These are phyloP conservation scores for Pseudoips prasinana DNA, from an alignment of 2,888 invertebrate genomes.

Conservation along the genomic window DNA sequence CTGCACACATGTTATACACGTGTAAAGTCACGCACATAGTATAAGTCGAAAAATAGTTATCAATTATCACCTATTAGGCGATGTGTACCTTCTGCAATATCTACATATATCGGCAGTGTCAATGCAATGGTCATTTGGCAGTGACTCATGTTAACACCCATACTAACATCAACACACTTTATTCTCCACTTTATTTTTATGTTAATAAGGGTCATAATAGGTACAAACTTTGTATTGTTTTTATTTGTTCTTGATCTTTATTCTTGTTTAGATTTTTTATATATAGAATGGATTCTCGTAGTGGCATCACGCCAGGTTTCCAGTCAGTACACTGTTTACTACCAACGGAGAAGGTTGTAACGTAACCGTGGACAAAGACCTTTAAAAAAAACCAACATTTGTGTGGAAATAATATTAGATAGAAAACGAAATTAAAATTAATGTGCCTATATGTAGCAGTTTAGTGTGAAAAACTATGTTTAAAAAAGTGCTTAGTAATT, in stretches of 20 bases:
- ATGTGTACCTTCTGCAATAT: too few relatives aligned
- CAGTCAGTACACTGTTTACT: slow-evolving; percentile 55
- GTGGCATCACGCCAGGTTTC: slow-evolving; percentile 59
- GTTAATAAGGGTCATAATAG: slow-evolving; percentile 17
- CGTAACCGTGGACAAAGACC: too few relatives aligned
- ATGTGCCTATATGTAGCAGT: too few relatives aligned
- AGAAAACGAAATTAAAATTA: too few relatives aligned
- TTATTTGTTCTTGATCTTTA: slow-evolving; percentile 35
- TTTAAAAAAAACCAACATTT: too few relatives aligned
- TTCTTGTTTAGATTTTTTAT: slow-evolving; percentile 44
- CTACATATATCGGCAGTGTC: slow-evolving; percentile 6
- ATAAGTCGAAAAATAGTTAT: too few relatives aligned
- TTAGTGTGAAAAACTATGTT: too few relatives aligned
- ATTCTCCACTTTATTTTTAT: slow-evolving; percentile 18
- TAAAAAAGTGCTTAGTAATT: too few relatives aligned
- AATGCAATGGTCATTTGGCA: slow-evolving; percentile 19
- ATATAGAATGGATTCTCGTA: slow-evolving; percentile 44
- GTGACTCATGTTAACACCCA: slow-evolving; percentile 20
- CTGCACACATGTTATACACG: too few relatives aligned
- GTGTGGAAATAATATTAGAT: too few relatives aligned
- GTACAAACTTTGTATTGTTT: slow-evolving; percentile 18
- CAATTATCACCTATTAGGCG: too few relatives aligned
- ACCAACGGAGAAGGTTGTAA: slow-evolving; percentile 28
- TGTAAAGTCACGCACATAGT: too few relatives aligned
- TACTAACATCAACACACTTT: slow-evolving; percentile 13